Evolutionary conservation across 1,140 invertebrate species (phyloP), one percentile per base, ranked within the genome.

Genomic region (Plodia interpunctella): DNA sequence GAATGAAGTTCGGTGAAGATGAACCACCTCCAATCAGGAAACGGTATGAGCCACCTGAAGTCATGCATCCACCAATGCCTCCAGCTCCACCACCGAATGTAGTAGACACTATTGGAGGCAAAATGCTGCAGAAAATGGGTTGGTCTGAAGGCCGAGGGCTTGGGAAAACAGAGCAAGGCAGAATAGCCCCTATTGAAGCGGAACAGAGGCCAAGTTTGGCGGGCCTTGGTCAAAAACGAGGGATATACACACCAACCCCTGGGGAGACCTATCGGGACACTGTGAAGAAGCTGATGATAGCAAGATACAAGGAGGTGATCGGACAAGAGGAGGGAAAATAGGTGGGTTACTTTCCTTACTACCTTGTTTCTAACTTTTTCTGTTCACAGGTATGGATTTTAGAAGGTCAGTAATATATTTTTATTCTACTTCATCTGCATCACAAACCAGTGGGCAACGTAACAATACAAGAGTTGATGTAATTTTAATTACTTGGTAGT

Each of bases 81-180:
- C 80, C 90, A 0, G 76, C 83, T 25, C 88, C 91, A 15, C 90
- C 91, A 0, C 82, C 82, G 3, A 94, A 94, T 3, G 94, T 93
- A 0, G 92, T 92, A 59, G 90, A 92, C 28, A 95, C 94, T 0
- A 97, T 98, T 52, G 95, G 96, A 13, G 94, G 94, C 0, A 96
- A 96, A 85, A 91, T 99, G 70, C 83, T 99, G 49, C 97, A 99
- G 88, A 99, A 98, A 90, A 99, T 99, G 98, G 98, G 98, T 0
- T 99, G 98, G 98, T 95, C 94, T 5, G 96, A 98, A 83, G 98
- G 98, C 0, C 94, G 97, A 92, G 98, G 98, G 0, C 90, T 99
- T 10, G 98, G 98, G 4, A 97, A 96, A 80, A 92, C 92, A 30
- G 97, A 97, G 80, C 98, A 99, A 90, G 98, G 98, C n/a, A 92